These are phyloP conservation scores for Eueides isabella DNA, from an alignment of 1,140 invertebrate species.

Conservation along the genomic window DNA sequence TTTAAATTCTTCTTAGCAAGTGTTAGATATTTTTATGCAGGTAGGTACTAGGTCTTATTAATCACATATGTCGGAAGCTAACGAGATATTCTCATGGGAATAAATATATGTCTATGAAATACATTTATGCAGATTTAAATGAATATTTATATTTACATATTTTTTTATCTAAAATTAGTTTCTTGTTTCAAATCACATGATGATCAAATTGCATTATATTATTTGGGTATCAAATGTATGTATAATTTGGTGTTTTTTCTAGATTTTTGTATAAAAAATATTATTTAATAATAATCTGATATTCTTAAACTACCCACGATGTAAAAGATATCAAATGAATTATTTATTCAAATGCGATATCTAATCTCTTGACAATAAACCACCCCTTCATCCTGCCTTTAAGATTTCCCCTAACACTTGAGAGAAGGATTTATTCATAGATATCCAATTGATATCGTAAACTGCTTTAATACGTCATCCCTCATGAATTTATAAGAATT, in stretches of 20 bases:
- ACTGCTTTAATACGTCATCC: conserved; percentile 5
- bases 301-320: background rate
- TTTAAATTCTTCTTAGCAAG: conserved; percentile 36
- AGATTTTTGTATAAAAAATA: too few species aligned
- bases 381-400: conserved; percentile 7
- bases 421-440: background rate
- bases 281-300: background rate
- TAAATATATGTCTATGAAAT: background rate
- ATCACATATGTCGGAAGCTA: conserved; percentile 3
- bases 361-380: conserved; percentile 7
- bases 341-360: conserved; percentile 12
- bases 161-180: background rate
- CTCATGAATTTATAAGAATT: background rate
- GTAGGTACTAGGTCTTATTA: background rate
- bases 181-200: background rate
- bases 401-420: conserved; percentile 8
- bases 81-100: conserved; percentile 1
- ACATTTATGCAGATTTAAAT: background rate
- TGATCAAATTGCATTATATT: conserved; percentile 1
- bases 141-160: background rate
- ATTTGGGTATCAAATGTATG: background rate
- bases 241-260: too few species aligned
- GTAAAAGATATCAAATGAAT: background rate
- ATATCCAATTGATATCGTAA: background rate
- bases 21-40: conserved; percentile 21